These are phyloP conservation scores for Hepsetus odoe DNA, from an alignment of 2,113 vertebrate genomes.

Conservation along the genomic window DNA sequence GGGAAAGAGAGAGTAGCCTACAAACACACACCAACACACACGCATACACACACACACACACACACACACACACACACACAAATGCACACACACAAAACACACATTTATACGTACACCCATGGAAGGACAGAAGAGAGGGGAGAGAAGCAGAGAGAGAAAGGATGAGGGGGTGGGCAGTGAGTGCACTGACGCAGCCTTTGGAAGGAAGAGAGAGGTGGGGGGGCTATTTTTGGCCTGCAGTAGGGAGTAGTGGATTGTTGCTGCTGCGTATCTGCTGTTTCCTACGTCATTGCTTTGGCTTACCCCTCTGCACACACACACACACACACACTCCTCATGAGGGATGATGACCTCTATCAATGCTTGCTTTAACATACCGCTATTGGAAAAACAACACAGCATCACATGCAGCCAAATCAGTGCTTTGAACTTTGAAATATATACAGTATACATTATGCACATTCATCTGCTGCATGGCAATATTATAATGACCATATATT, in stretches of 20 bases:
- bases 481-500: too few species aligned
- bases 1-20: constrained; percentile 14
- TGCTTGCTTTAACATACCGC: not conserved
- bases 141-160: constrained; percentile 35
- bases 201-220: constrained; percentile 33
- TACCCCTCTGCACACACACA: constrained; percentile 22
- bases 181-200: constrained; percentile 49
- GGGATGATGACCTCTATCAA: not conserved
- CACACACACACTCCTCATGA: constrained; percentile 24
- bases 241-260: constrained; percentile 43
- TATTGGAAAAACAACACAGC: not conserved
- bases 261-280: constrained; percentile 36
- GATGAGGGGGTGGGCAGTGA: constrained; percentile 41
- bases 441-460: too few species aligned
- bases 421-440: not conserved
- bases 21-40: constrained; percentile 16
- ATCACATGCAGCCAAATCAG: not conserved
- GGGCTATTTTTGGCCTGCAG: constrained; percentile 46
- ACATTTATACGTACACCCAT: not conserved
- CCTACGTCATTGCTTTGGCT: constrained; percentile 46
- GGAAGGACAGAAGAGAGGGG: constrained; percentile 5
- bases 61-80: constrained; percentile 2
- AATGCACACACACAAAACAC: constrained; percentile 2
- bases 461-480: too few species aligned
- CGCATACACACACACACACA: constrained; percentile 1